Conservation (phyloP, 1,140 invertebrate species). For the Apis laboriosa region DNA sequence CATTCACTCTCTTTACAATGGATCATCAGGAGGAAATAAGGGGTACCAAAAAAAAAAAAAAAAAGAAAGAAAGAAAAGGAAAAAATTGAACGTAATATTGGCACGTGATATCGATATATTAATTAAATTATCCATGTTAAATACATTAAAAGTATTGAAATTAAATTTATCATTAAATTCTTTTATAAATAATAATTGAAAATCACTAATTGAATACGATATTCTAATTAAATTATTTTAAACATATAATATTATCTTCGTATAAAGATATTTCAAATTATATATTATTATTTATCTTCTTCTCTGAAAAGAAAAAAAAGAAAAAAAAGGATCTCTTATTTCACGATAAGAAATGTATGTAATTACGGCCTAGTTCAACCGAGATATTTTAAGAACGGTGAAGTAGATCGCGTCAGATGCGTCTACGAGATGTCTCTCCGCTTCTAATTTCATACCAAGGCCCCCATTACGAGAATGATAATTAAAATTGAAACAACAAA, state of each 20-base stretch:
- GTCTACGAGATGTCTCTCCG: background rate
- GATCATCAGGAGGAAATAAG: background rate
- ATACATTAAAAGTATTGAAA: no score
- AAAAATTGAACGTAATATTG: background rate
- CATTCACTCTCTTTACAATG: background rate
- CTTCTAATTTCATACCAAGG: background rate
- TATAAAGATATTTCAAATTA: no score
- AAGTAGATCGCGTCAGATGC: constrained; percentile 13
- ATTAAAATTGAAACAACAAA: background rate
- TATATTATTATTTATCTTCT: background rate
- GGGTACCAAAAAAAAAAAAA: background rate
- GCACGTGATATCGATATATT: background rate
- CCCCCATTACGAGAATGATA: background rate
- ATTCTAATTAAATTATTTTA: no score
- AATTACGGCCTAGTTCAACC: background rate
- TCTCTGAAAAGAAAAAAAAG: background rate
- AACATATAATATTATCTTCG: no score
- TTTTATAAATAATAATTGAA: background rate
- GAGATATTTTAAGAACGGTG: constrained; percentile 25
- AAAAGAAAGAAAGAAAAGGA: background rate
- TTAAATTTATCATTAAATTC: background rate
- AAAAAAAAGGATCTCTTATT: background rate
- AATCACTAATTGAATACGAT: background rate
- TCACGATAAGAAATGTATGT: background rate
- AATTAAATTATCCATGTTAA: background rate